Conservation (phyloP, 2,888 invertebrate genomes). For the Himalopsyche anomala region DNA sequence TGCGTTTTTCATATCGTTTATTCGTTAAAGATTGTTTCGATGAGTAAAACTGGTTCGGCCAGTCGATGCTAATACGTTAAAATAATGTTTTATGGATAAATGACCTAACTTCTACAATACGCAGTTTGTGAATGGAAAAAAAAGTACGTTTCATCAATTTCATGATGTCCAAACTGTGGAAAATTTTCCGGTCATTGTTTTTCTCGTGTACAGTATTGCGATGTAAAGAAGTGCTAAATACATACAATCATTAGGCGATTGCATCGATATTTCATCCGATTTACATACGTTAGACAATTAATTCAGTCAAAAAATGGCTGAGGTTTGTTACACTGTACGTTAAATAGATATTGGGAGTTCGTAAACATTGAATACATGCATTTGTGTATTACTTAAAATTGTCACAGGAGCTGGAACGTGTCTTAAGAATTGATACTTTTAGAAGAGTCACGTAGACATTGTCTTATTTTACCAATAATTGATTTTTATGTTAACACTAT, state of each 20-base stretch:
- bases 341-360: neutral
- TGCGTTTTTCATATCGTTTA: too few species aligned
- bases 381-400: neutral
- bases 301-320: neutral
- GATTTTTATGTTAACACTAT: neutral
- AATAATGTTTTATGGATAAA: too few species aligned
- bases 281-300: neutral
- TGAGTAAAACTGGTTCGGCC: too few species aligned
- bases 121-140: too few species aligned
- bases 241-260: neutral
- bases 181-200: neutral
- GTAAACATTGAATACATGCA: neutral
- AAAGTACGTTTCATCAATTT: too few species aligned
- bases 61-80: too few species aligned
- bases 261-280: neutral
- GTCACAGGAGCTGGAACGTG: constrained; percentile 5
- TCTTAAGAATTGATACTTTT: neutral
- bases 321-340: neutral
- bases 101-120: too few species aligned
- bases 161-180: too few species aligned
- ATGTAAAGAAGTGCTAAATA: neutral
- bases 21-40: too few species aligned
- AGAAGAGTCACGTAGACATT: neutral
- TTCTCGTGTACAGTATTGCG: neutral
- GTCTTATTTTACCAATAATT: neutral